phyloP scores from a whole-genome alignment of 2,797 vertebrate species.

The Centroberyx gerrardi region DNA sequence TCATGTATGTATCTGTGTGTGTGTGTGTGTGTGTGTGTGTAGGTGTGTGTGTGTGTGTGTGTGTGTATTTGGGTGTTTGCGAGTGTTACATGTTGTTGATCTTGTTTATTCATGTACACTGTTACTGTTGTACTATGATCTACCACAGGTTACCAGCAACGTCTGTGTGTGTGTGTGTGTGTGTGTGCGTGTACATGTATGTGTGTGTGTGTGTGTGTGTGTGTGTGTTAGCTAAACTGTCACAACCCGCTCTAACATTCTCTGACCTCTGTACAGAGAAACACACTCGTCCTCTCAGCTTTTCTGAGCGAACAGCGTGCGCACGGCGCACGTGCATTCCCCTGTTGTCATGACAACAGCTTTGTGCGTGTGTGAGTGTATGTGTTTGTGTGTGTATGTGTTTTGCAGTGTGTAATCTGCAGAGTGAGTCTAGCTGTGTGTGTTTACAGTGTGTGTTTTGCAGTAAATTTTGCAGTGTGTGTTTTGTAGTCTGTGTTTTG shows the following conservation, averaged over 20 bases:
- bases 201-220: conserved; percentile 8
- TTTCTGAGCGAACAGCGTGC: conserved; percentile 18
- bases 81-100: too few species aligned
- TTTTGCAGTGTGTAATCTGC: conserved; percentile 14
- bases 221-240: conserved; percentile 48
- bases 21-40: neutral
- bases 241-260: conserved; percentile 9
- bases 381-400: neutral
- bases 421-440: neutral
- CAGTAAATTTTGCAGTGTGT: conserved; percentile 50
- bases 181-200: conserved; percentile 13
- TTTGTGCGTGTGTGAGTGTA: neutral
- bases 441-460: neutral
- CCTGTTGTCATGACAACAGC: conserved; percentile 53
- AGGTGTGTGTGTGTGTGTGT: neutral
- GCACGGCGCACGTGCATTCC: neutral
- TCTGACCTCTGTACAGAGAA: conserved; percentile 38
- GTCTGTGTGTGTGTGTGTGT: conserved; percentile 9
- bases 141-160: too few species aligned
- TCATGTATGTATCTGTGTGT: neutral
- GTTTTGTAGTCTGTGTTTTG: conserved; percentile 34
- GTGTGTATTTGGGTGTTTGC: neutral
- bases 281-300: conserved; percentile 19
- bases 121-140: too few species aligned
- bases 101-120: too few species aligned